Percentiles rank a stretch among this genome's conserved stretches.
phyloP scores from a whole-genome alignment of 1,140 invertebrate species.

The Luehdorfia chinensis region DNA sequence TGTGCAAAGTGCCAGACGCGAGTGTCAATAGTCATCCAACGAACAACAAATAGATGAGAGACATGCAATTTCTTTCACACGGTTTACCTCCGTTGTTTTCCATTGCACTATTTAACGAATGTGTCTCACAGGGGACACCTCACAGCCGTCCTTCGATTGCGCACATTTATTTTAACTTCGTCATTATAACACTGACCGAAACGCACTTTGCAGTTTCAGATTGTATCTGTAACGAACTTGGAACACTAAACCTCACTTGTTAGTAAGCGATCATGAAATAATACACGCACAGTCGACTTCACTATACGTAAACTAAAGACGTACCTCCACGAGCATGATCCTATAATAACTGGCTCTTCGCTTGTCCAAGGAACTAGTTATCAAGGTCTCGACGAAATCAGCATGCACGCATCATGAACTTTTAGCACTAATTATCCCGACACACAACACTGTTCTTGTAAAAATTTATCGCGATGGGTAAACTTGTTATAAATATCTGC shows the following conservation, averaged over 20 bases:
- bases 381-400: slow-evolving; percentile 75
- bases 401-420: slow-evolving; percentile 66
- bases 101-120: slow-evolving; percentile 57
- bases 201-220: slow-evolving; percentile 47
- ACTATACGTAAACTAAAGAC: slow-evolving; percentile 68
- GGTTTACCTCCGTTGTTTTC: slow-evolving; percentile 70
- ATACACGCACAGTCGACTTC: slow-evolving; percentile 53
- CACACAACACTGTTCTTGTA: slow-evolving; percentile 35
- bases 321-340: slow-evolving; percentile 76
- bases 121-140: slow-evolving; percentile 50
- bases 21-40: slow-evolving; percentile 40
- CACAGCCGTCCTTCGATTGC: slow-evolving; percentile 50
- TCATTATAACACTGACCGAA: slow-evolving; percentile 43
- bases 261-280: slow-evolving; percentile 26
- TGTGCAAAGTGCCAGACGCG: slow-evolving; percentile 55
- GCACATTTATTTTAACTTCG: slow-evolving; percentile 64
- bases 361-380: slow-evolving; percentile 76
- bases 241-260: slow-evolving; percentile 55
- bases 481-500: slow-evolving; percentile 2
- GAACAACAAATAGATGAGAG: slow-evolving; percentile 30
- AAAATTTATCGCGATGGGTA: slow-evolving; percentile 10
- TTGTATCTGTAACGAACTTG: slow-evolving; percentile 43
- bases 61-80: slow-evolving; percentile 61
- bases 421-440: slow-evolving; percentile 58
- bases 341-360: slow-evolving; percentile 75